These are phyloP conservation scores for Timandra comae DNA, from an alignment of 2,888 invertebrate genomes.

Conservation along the genomic window DNA sequence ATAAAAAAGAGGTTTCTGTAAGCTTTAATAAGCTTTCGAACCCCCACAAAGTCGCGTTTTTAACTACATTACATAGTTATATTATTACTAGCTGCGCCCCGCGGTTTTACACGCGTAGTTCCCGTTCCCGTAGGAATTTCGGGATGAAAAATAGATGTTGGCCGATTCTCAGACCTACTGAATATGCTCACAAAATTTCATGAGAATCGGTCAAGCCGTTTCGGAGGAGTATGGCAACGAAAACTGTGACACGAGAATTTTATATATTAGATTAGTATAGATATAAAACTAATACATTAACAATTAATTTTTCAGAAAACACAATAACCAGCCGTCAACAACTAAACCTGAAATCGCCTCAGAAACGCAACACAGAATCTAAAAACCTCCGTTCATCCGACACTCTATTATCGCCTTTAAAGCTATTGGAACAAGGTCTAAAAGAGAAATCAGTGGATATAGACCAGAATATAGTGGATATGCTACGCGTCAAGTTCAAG, in stretches of 20 bases:
- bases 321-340: conserved; percentile 33
- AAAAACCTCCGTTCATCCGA: conserved; percentile 3
- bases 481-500: conserved; percentile 31
- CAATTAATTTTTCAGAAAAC: conserved; percentile 12
- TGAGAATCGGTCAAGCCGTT: too few species aligned
- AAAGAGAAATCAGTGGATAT: conserved; percentile 26
- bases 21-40: too few species aligned
- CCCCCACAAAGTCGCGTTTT: too few species aligned
- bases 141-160: background rate
- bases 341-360: conserved; percentile 41
- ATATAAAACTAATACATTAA: background rate
- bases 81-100: too few species aligned
- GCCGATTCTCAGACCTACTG: too few species aligned
- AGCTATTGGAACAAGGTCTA: conserved; percentile 40
- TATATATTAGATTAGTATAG: background rate
- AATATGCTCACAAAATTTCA: too few species aligned
- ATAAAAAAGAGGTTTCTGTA: too few species aligned
- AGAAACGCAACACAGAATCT: conserved; percentile 17
- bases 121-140: too few species aligned
- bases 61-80: too few species aligned
- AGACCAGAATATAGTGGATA: conserved; percentile 24
- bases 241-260: background rate
- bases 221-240: too few species aligned
- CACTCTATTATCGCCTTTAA: conserved; percentile 39
- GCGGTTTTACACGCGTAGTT: too few species aligned